These are phyloP conservation scores for Lagodon rhomboides DNA, from an alignment of 2,797 vertebrate species.

Conservation along the genomic window DNA sequence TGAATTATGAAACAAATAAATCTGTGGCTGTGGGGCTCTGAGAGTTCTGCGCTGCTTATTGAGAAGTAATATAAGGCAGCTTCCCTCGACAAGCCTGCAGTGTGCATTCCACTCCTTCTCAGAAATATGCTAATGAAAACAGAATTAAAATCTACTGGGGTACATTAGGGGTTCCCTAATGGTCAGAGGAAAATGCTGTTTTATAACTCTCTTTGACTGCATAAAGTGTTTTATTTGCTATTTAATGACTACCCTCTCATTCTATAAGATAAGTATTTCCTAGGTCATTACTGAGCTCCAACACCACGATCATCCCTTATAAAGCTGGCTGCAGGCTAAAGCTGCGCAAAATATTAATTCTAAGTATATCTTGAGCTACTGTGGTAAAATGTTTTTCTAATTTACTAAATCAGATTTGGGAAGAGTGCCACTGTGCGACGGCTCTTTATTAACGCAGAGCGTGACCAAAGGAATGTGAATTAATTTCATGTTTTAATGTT, in stretches of 20 bases:
- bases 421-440: background rate
- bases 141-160: conserved; percentile 41
- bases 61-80: conserved; percentile 23
- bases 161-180: conserved; percentile 40
- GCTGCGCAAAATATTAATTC: conserved; percentile 21
- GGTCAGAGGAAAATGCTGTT: conserved; percentile 33
- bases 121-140: conserved; percentile 63
- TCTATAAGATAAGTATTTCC: conserved; percentile 31
- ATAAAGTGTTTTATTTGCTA: conserved; percentile 21
- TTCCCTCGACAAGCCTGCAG: conserved; percentile 20
- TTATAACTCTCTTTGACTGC: conserved; percentile 38
- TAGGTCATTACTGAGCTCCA: conserved; percentile 40
- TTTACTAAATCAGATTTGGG: conserved; percentile 24
- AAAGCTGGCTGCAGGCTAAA: conserved; percentile 14
- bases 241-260: conserved; percentile 33
- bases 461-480: conserved; percentile 13
- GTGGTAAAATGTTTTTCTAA: conserved; percentile 15
- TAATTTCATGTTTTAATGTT: conserved; percentile 24
- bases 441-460: background rate
- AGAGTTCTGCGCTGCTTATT: conserved; percentile 38
- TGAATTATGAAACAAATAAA: conserved; percentile 81
- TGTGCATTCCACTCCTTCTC: conserved; percentile 9
- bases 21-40: conserved; percentile 48
- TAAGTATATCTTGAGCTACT: conserved; percentile 4
- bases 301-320: conserved; percentile 1